Percentiles rank a stretch among this genome's conserved stretches.
Conservation (phyloP, 2,113 vertebrate genomes). For the Callospermophilus lateralis region DNA sequence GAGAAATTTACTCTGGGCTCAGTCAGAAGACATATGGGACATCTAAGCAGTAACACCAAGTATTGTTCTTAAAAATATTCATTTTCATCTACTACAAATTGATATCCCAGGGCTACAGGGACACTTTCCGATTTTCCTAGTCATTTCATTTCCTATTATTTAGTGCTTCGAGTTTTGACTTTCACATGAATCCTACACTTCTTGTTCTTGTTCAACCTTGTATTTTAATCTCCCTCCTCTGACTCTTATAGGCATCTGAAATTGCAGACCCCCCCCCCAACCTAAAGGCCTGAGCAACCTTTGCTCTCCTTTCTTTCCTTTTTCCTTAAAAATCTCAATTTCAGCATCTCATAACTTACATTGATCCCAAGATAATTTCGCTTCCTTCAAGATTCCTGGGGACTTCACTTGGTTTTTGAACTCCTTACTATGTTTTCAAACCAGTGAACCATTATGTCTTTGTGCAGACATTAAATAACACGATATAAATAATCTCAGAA, state of each 20-base stretch:
- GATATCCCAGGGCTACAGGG: neutral
- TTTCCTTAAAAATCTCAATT: conserved; percentile 19
- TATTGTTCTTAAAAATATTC: conserved; percentile 15
- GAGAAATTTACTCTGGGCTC: neutral
- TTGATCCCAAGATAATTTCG: neutral
- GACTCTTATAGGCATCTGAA: neutral
- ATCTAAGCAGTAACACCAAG: neutral
- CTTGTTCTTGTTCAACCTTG: neutral
- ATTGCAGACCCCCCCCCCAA: neutral
- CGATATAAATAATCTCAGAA: neutral
- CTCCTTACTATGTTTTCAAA: neutral
- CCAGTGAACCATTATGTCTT: neutral
- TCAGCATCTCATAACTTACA: neutral
- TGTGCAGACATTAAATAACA: neutral
- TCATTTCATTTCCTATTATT: neutral
- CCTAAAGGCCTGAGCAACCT: neutral
- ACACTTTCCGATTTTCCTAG: neutral
- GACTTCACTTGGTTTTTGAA: neutral
- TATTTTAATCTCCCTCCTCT: neutral
- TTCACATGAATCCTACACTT: neutral
- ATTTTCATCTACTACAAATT: neutral
- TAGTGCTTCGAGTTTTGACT: neutral
- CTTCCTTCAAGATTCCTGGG: neutral
- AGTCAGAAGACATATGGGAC: neutral
- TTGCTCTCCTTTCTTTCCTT: neutral